Evolutionary conservation across 1,140 invertebrate species (phyloP), one percentile per base, ranked within the genome.

Genomic region (Battus philenor): DNA sequence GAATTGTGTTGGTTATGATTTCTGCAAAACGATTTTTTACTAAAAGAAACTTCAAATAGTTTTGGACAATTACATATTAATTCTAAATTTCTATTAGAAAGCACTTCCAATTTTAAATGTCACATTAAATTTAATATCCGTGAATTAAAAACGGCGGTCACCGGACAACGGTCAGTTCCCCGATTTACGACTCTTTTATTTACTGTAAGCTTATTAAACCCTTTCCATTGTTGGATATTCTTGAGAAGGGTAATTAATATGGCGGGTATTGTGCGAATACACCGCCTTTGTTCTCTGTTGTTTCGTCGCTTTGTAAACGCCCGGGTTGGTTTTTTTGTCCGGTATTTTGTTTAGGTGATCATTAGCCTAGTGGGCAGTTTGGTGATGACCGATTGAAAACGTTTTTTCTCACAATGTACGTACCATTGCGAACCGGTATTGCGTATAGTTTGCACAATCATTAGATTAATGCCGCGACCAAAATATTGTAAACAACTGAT

Each of bases 161-260:
- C 46, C 55, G 68, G 54, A 51, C 68, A 75, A 54, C 55, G 76
- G 74, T 74, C 76, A 83, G 68, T 73, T 60, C 47, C 45, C 45
- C 44, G 27, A 49, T 63, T 74, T 70, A 71, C 58, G 63, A 34
- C 39, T 68, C 62, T 67, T 77, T 79, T 81, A 80, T 83, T 83
- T 83, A 78, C 75, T 68, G 50, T 75, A 79, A 81, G 67, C 77
- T 68, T 80, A 79, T 79, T 84, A 81, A 80, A 84, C 80, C 79
- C 80, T 66, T 78, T 59, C 64, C 44, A 65, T 74, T 74, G 72
- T 74, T 50, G 39, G 47, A 51, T 61, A 44, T 68, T 71, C 61
- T 66, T 61, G 64, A 68, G 63, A 64, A 74, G 68, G 76, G 78
- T 82, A 84, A 84, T 84, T 84, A 84, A 82, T 84, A 81, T 64